Base-by-base conservation (phyloP, 2,113 vertebrate genomes). In the Phycodurus eques region DNA sequence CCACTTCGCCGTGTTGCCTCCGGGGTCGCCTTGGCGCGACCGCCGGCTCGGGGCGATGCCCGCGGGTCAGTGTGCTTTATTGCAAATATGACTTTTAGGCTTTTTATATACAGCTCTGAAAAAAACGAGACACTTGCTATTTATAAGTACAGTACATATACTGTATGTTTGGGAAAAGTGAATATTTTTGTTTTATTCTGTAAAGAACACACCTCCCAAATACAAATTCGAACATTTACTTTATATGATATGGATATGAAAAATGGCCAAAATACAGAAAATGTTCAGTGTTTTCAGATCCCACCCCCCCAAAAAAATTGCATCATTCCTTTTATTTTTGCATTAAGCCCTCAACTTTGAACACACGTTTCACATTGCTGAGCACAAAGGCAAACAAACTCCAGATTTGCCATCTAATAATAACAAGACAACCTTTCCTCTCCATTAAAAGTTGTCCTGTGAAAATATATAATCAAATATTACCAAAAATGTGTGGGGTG, bases 1-100 rank as follows among this genome's bases (percentile, higher is more conserved):
- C 78, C 68, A 67, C 66, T 71, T 72, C 12, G 20, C 63, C 72
- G 67, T 78, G 75, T 73, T 79, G 46, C 61, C 35, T 6, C 35
- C 35, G 35, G 35, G 35, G 35, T 6, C 35, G 35, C 35, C 33
- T 27, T 76, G 49, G 63, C 81, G 64, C 68, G 39, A 70, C 75
- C 68, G 10, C 73, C 73, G 8, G 62, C 75, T 77, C 54, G 22
- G 19, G 69, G 60, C 70, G 15, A 33, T 47, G 53, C 67, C 68
- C 31, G 12, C 69, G 22, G 42, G 63, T 77, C 65, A 68, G 72
- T 59, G 53, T 57, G 59, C 20, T 71, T 86, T 71, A 67, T 76
- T 62, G 49, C 61, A 39, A 39, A 39, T 39, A 39, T 39, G 35
- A 39, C 35, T 39, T 39, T 39, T 3, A 39, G 6, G 35, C 35